Base-by-base conservation (phyloP, 2,113 vertebrate genomes). In the Pseudopipra pipra region DNA sequence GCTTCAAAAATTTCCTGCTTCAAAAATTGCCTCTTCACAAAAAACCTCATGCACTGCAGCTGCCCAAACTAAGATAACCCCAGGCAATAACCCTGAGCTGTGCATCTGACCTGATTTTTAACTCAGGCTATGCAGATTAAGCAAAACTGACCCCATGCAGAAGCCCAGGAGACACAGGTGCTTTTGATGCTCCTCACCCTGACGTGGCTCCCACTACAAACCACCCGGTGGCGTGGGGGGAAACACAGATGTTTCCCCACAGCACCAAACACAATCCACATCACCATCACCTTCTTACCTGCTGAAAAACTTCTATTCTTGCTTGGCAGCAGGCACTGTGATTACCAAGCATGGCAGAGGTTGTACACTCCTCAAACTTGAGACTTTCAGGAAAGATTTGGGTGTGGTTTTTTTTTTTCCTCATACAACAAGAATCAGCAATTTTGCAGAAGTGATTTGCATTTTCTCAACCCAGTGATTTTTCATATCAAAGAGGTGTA, bases 401-500 rank as follows among this genome's bases (percentile, higher is more conserved):
- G 35, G 54, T 47, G 27, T 2, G 2, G 22, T 5, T 81, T 66
- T 46, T 55, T 75, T 37, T 18, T 52, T 49, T 56, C 12, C 4
- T 24, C 80, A 59, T 72, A 59, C 8, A 96, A 85, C 9, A 78
- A 75, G 73, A 93, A 95, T 92, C 95, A 95, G 90, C 95, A 94
- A 30, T 79, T 95, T 54, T 73, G 49, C 58, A 92, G 63, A 82
- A 93, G 22, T 39, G 3, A 90, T 95, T 96, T 96, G 68, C 95
- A 87, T 95, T 78, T 93, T 90, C 76, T 81, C 76, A 90, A 63
- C 71, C 56, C 35, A 89, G 77, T 52, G 6, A 31, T 72, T 87
- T 82, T 89, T 95, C 87, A 46, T 93, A 94, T 93, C 95, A 90
- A 85, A 82, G 70, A 86, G 39, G 70, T 39, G 52, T 90, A 95